Base-by-base conservation (phyloP, 2,113 vertebrate species). In the Dolichallabes microphthalmus region DNA sequence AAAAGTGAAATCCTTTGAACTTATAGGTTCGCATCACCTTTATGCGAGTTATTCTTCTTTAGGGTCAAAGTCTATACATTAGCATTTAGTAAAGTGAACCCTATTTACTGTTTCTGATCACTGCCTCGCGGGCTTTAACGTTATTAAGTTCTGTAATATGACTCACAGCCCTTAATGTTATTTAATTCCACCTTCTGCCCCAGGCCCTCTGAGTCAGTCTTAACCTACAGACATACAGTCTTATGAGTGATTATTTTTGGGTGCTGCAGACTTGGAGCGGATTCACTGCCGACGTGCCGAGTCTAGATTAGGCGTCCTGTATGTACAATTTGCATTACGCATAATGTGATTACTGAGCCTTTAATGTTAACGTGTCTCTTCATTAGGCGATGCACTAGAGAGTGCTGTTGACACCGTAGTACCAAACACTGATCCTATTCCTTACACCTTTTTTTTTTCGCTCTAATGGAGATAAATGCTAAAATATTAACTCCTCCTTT, bases 101-200 rank as follows among this genome's bases (percentile, higher is more conserved):
- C 79, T 81, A 64, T 64, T 64, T 81, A 64, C 79, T 81, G 79
- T 64, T 81, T 64, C 79, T 64, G 60, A 61, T 81, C 60, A 64
- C 39, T 64, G 79, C 60, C 79, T 64, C 60, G 17, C 35, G 25
- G 79, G 35, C 60, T 64, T n/a, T 81, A 19, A 64, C 20, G 39
- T 81, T 81, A 81, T 81, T 81, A 64, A 64, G 64, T 81, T 27
- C 79, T 81, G 79, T 81, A 64, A 64, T 81, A 81, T 81, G 35
- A 81, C 79, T 81, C 79, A 27, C 58, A 64, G 79, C 19, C 25
- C 25, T 15, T 50, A 30, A 64, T 81, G 78, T 61, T 80, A 80
- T 80, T 80, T 80, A 63, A 80, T 80, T 80, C 78, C 78, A 45
- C 58, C 45, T 30, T 32, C 1, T 35, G 11, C 58, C 58, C 73